Base-by-base conservation (phyloP, 2,113 vertebrate species). In the Arenaria interpres region DNA sequence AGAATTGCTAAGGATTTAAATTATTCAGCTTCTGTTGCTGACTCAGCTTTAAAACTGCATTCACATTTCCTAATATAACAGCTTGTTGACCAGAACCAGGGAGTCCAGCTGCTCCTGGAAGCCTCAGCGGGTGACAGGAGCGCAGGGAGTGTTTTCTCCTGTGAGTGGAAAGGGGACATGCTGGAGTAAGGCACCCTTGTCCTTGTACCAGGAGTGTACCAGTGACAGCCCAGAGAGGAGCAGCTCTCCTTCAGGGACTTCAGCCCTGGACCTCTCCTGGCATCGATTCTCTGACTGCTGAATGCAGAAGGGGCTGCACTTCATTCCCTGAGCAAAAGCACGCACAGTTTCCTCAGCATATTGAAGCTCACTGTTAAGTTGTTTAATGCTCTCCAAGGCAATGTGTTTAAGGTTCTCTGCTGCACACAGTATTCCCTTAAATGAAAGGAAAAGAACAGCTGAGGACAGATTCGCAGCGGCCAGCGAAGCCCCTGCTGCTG, bases 21-120 rank as follows among this genome's bases (percentile, higher is more conserved):
- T 96, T 81, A 92, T 94, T 93, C 66, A 89, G 73, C 60, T 41
- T 5, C 83, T 78, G 56, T 22, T 90, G 79, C 93, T 96, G 95
- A 89, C 68, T 90, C 85, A 88, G 93, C 93, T 93, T 66, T 62
- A 77, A 86, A 74, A 27, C 27, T 23, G 30, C 85, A 8, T 63
- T 62, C 68, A 14, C 0, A 0, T 84, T 56, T 77, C 82, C 83
- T 30, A 25, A 83, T 75, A 25, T 45, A 90, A 93, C 48, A 28
- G 93, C 85, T 94, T 83, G 59, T 74, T 85, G 87, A 25, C 54
- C 50, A 41, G 59, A 53, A 7, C 33, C 39, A 20, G 43, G 43
- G 48, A 86, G 79, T 57, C 56, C 13, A 53, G 69, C 51, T 75
- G 87, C 60, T 91, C 80, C 39, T 9, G 5, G 74, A 79, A 82